A percentile compares a stretch with the other conserved stretches of the same genome.
Evolutionary conservation across 2,113 vertebrate species (phyloP).

Genomic region (Desmodus rotundus): DNA sequence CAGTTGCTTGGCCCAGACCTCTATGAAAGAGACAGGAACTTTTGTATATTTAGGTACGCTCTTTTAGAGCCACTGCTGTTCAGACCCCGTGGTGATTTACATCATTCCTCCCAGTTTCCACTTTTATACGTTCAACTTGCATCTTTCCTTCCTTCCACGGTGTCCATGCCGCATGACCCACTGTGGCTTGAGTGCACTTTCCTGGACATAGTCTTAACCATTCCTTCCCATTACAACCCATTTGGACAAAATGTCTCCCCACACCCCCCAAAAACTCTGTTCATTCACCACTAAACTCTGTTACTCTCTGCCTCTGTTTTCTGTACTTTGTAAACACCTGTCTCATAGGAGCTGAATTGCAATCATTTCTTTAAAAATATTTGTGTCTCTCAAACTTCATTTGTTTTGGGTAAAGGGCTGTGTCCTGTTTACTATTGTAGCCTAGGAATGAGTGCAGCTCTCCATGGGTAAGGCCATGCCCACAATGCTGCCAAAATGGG

Average conservation of each 20-base stretch:
- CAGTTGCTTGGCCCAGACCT: neutral
- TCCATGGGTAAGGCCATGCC: neutral
- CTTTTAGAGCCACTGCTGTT: neutral
- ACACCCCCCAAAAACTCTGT: neutral
- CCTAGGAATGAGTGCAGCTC: neutral
- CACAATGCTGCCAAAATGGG: neutral
- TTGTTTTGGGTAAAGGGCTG: neutral
- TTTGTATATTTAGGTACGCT: neutral
- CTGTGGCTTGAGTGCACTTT: neutral
- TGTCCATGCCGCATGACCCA: accelerated
- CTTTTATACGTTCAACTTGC: neutral
- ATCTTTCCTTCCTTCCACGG: neutral
- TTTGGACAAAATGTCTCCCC: neutral
- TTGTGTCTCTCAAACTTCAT: neutral
- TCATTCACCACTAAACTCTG: neutral
- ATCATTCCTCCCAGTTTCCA: neutral
- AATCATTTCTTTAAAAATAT: neutral
- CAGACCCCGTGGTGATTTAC: neutral
- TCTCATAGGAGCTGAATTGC: neutral
- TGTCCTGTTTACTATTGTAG: neutral
- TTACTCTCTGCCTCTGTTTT: neutral
- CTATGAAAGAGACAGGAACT: neutral
- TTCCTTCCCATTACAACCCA: neutral
- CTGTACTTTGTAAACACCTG: neutral
- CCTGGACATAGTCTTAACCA: neutral